Conservation (phyloP, 2,888 invertebrate species). For the Drosophila multiciliata region DNA sequence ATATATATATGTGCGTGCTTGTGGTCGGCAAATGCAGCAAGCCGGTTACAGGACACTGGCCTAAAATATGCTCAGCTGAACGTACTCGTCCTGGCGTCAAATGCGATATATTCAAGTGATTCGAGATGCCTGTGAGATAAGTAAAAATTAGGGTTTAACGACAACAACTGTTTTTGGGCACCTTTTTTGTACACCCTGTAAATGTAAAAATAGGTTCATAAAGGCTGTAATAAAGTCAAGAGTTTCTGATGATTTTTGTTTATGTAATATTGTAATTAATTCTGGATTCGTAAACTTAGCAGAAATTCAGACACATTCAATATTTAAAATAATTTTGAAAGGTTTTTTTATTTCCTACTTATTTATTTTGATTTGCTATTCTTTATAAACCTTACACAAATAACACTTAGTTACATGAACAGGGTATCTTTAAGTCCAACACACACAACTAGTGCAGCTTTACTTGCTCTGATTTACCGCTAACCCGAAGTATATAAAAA, state of each 20-base stretch:
- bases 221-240: background rate
- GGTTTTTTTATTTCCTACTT: background rate
- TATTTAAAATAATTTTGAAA: too few species aligned
- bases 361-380: background rate
- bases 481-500: slow-evolving; percentile 16
- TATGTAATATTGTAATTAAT: background rate
- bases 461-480: slow-evolving; percentile 5
- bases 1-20: slow-evolving; percentile 18
- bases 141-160: slow-evolving; percentile 68
- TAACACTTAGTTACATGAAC: background rate
- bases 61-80: slow-evolving; percentile 48
- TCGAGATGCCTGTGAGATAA: slow-evolving; percentile 72
- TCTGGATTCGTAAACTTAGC: background rate
- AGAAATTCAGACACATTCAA: background rate
- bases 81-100: slow-evolving; percentile 77
- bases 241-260: background rate
- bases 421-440: slow-evolving; percentile 2
- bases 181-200: slow-evolving; percentile 35
- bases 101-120: slow-evolving; percentile 81
- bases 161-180: slow-evolving; percentile 26
- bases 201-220: rapidly evolving
- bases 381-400: background rate
- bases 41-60: slow-evolving; percentile 3
- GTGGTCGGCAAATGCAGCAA: slow-evolving; percentile 55
- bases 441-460: background rate